A percentile compares a stretch with the other conserved stretches of the same genome.
Evolutionary conservation across 2,797 vertebrate species (phyloP).

Genomic region (Agapornis canus): DNA sequence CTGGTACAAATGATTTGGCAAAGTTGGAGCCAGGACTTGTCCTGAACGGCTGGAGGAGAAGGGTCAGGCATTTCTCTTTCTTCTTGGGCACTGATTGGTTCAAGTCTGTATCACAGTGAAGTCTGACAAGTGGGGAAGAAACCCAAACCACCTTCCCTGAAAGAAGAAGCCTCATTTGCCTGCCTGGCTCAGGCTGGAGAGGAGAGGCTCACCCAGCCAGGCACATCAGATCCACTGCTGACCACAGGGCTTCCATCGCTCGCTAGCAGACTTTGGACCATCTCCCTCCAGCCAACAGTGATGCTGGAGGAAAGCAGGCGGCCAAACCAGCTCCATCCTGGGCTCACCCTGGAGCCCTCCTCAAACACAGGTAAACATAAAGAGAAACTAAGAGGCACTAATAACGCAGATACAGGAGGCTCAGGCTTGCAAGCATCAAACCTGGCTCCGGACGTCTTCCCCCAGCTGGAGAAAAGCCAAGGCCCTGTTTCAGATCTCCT

Average conservation of each 20-base stretch:
- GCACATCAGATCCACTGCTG: background rate
- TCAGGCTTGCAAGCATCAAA: background rate
- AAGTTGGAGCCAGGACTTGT: background rate
- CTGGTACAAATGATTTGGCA: background rate
- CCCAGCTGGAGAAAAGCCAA: background rate
- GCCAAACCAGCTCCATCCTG: background rate
- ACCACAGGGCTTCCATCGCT: background rate
- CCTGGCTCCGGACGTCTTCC: background rate
- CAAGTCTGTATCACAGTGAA: slow-evolving; percentile 69
- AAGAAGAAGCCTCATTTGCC: background rate
- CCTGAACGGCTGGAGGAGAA: slow-evolving; percentile 13
- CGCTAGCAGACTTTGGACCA: background rate
- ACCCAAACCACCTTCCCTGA: slow-evolving; percentile 4
- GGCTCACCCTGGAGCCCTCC: background rate
- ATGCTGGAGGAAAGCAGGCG: background rate
- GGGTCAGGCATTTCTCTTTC: background rate
- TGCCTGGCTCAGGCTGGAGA: fast-evolving
- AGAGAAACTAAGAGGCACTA: slow-evolving; percentile 70
- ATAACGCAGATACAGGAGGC: background rate
- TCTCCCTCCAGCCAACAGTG: background rate
- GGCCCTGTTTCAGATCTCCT: slow-evolving; percentile 82
- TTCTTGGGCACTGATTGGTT: slow-evolving; percentile 66
- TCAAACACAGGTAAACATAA: slow-evolving; percentile 42
- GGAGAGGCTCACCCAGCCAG: background rate
- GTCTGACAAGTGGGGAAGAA: slow-evolving; percentile 54